A percentile compares a stretch with the other conserved stretches of the same genome.
phyloP scores from a whole-genome alignment of 2,888 invertebrate species.

The Hirudinaria manillensis region DNA sequence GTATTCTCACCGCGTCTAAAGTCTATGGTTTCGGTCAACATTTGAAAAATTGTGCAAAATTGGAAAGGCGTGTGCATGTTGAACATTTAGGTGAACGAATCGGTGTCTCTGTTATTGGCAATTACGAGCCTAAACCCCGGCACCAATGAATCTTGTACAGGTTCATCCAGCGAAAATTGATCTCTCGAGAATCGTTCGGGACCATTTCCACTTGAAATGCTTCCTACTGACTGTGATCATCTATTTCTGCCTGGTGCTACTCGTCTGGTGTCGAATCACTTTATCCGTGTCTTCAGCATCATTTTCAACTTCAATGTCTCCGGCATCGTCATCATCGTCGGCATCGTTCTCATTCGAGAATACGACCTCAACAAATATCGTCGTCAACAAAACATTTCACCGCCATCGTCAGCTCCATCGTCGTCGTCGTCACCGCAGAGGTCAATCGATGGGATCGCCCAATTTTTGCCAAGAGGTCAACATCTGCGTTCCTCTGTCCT shows the following conservation, averaged over 20 bases:
- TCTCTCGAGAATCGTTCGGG: not conserved
- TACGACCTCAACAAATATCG: slow-evolving; percentile 2
- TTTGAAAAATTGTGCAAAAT: too few species aligned
- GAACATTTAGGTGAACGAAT: too few species aligned
- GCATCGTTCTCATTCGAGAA: not conserved
- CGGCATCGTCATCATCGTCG: not conserved
- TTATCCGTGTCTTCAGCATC: not conserved
- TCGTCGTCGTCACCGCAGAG: not conserved
- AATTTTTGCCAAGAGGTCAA: slow-evolving; percentile 13
- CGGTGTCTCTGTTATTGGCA: too few species aligned
- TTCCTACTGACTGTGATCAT: slow-evolving; percentile 17
- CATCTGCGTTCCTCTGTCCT: slow-evolving; percentile 20
- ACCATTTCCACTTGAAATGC: slow-evolving; percentile 23
- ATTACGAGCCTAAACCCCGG: too few species aligned
- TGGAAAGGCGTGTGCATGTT: too few species aligned
- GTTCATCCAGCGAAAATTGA: too few species aligned
- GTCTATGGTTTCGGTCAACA: too few species aligned
- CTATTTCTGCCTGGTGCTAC: slow-evolving; percentile 13
- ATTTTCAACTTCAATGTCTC: not conserved
- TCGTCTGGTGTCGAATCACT: not conserved
- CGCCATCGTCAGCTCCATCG: not conserved
- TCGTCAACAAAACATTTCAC: not conserved
- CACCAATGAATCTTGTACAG: too few species aligned
- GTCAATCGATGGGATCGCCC: not conserved
- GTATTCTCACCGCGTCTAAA: too few species aligned